phyloP scores from a whole-genome alignment of 2,797 vertebrate genomes.

The Megaceryle alcyon region DNA sequence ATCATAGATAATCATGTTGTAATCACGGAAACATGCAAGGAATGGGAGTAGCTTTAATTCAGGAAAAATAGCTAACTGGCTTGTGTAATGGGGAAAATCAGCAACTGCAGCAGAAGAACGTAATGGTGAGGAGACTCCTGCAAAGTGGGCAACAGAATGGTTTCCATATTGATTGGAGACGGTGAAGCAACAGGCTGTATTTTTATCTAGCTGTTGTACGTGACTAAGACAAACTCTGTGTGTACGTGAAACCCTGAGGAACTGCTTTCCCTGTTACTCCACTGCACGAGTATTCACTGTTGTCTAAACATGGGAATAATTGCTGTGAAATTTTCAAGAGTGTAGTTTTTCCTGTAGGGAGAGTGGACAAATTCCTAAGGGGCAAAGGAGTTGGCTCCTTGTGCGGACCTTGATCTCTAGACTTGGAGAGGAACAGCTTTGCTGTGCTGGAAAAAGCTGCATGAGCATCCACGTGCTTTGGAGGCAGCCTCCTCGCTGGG shows the following conservation, averaged over 20 bases:
- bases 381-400: constrained; percentile 1
- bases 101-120: background rate
- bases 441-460: constrained; percentile 40
- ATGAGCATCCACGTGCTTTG: constrained; percentile 15
- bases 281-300: background rate
- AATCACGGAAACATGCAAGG: constrained; percentile 51
- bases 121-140: background rate
- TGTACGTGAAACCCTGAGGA: background rate
- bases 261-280: background rate
- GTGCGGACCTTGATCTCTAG: background rate
- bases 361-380: background rate
- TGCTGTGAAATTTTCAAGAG: background rate
- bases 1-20: constrained; percentile 31
- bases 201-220: background rate
- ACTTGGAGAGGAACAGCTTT: background rate
- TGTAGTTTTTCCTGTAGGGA: background rate
- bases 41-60: constrained; percentile 53
- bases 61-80: constrained; percentile 9
- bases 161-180: background rate
- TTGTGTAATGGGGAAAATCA: constrained; percentile 47
- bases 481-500: background rate
- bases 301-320: constrained; percentile 15
- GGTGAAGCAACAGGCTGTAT: background rate
- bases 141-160: background rate
- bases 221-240: background rate